Conservation (phyloP, 37 sponge, comb jelly and placozoan genomes). For the Trichoplax adhaerens region DNA sequence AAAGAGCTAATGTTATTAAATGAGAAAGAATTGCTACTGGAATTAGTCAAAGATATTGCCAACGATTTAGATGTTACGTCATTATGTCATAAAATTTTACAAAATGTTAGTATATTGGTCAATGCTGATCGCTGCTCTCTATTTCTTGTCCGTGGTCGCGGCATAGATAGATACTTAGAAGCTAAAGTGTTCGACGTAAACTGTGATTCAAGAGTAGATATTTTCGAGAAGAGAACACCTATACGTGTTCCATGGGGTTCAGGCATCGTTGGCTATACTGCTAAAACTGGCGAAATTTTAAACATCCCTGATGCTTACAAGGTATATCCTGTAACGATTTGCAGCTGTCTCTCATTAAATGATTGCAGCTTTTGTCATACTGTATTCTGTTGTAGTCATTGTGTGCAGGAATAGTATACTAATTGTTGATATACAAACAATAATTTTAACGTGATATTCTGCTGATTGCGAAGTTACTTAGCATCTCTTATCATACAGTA, state of each 20-base stretch:
- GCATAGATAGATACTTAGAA: constrained; percentile 33
- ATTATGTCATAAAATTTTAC: constrained; percentile 69
- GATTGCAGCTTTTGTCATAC: too few relatives aligned
- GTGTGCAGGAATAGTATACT: too few relatives aligned
- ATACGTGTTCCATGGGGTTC: constrained; percentile 58
- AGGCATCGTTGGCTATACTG: constrained; percentile 72
- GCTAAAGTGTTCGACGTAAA: constrained; percentile 80
- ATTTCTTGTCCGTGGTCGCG: constrained; percentile 60
- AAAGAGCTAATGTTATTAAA: constrained; percentile 34
- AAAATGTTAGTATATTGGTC: constrained; percentile 50
- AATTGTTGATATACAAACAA: too few relatives aligned
- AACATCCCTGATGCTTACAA: constrained; percentile 71
- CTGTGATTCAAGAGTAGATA: constrained; percentile 35
- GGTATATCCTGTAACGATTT: constrained; percentile 6
- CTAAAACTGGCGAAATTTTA: constrained; percentile 49
- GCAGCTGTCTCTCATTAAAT: too few relatives aligned
- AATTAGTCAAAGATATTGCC: constrained; percentile 60
- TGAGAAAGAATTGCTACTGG: constrained; percentile 50
- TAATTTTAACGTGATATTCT: too few relatives aligned
- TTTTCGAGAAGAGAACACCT: constrained; percentile 47
- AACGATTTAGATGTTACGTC: constrained; percentile 61
- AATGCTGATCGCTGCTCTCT: constrained; percentile 82
- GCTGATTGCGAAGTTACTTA: too few relatives aligned
- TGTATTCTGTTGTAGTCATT: too few relatives aligned
- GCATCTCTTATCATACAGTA: too few relatives aligned